phyloP scores from a whole-genome alignment of 2,113 vertebrate genomes.

The Oncorhynchus masou region DNA sequence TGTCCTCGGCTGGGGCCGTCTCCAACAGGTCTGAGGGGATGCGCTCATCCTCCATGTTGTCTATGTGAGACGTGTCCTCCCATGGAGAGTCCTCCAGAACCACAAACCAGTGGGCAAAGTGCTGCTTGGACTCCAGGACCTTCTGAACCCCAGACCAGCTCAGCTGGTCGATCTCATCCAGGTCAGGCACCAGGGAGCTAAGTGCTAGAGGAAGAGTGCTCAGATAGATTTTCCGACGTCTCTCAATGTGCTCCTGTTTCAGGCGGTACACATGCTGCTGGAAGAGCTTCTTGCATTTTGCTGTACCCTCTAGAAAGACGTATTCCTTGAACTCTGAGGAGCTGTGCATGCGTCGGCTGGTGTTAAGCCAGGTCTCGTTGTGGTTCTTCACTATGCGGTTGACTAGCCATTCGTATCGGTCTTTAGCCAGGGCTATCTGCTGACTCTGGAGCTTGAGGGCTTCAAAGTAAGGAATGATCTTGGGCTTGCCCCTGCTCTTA shows the following conservation, averaged over 20 bases:
- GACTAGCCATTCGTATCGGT: slow-evolving; percentile 96
- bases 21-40: slow-evolving; percentile 94
- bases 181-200: slow-evolving; percentile 85
- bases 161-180: slow-evolving; percentile 91
- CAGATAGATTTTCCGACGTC: slow-evolving; percentile 83
- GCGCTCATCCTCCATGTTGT: slow-evolving; percentile 85
- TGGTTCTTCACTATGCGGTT: slow-evolving; percentile 91
- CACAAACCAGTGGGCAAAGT: slow-evolving; percentile 92
- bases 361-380: slow-evolving; percentile 85
- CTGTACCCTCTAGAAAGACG: slow-evolving; percentile 91
- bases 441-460: slow-evolving; percentile 96
- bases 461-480: slow-evolving; percentile 96
- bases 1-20: slow-evolving; percentile 80
- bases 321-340: slow-evolving; percentile 92
- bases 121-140: slow-evolving; percentile 87
- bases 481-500: slow-evolving; percentile 87
- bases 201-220: slow-evolving; percentile 86
- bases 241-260: slow-evolving; percentile 91
- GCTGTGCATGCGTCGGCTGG: slow-evolving; percentile 85
- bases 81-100: slow-evolving; percentile 93
- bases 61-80: slow-evolving; percentile 88
- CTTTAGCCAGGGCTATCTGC: slow-evolving; percentile 93
- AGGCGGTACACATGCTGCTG: slow-evolving; percentile 89
- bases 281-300: slow-evolving; percentile 95
- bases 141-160: slow-evolving; percentile 86